These are phyloP conservation scores for Thyatira batis DNA, from an alignment of 2,888 invertebrate species.

Conservation along the genomic window DNA sequence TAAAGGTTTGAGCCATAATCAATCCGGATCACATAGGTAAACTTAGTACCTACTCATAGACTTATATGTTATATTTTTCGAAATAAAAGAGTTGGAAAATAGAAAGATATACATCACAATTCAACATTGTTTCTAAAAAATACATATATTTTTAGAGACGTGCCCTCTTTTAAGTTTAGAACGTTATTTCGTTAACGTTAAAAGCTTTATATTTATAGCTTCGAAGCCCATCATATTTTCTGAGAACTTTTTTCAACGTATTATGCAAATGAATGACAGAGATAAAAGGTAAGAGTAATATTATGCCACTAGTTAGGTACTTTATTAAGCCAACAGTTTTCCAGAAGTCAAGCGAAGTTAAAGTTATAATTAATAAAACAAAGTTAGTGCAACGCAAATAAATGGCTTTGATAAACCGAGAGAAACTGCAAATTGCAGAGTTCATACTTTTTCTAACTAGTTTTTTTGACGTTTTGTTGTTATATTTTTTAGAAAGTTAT, in stretches of 20 bases:
- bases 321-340: constrained; percentile 3
- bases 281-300: neutral
- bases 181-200: too few species aligned
- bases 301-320: neutral
- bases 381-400: neutral
- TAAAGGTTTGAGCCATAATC: too few species aligned
- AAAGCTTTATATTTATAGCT: neutral
- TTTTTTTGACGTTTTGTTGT: too few species aligned
- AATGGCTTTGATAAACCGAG: neutral
- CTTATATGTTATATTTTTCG: too few species aligned
- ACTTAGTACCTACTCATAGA: too few species aligned
- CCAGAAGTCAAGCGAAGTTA: neutral
- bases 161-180: too few species aligned
- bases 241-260: neutral
- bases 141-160: too few species aligned
- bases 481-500: too few species aligned
- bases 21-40: too few species aligned
- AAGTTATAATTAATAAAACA: neutral
- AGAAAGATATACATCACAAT: too few species aligned
- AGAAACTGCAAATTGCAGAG: neutral
- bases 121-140: too few species aligned
- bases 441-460: neutral
- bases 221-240: neutral
- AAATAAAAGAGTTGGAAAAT: too few species aligned
- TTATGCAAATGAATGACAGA: neutral